A percentile compares a stretch with the other conserved stretches of the same genome.
Evolutionary conservation across 2,888 invertebrate genomes (phyloP).

Genomic region (Opisthograptis luteolata): DNA sequence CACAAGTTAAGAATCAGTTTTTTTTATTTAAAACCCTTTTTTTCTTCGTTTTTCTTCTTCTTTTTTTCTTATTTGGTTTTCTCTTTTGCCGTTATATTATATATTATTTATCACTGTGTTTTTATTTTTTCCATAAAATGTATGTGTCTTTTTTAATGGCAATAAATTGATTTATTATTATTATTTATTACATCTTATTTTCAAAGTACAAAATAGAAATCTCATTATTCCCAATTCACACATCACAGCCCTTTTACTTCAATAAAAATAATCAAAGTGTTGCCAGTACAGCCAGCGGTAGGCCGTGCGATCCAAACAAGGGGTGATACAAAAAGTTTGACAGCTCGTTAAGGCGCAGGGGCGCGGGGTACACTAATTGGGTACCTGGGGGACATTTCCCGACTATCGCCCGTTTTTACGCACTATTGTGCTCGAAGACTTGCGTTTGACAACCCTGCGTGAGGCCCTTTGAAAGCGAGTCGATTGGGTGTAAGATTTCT

Average conservation of each 20-base stretch:
- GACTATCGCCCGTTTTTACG: slow-evolving; percentile 33
- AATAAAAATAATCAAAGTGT: slow-evolving; percentile 30
- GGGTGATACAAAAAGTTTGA: slow-evolving; percentile 71
- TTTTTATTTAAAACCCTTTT: too few relatives aligned
- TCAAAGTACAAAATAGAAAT: neutral
- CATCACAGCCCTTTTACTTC: slow-evolving; percentile 8
- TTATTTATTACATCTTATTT: too few relatives aligned
- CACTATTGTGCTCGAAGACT: slow-evolving; percentile 31
- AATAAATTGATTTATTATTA: too few relatives aligned
- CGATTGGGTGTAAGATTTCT: slow-evolving; percentile 16
- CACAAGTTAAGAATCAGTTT: too few relatives aligned
- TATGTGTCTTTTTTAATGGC: too few relatives aligned
- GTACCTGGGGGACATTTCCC: slow-evolving; percentile 50
- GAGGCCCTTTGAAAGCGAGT: slow-evolving; percentile 17
- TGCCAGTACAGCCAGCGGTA: slow-evolving; percentile 40
- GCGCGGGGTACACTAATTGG: slow-evolving; percentile 63
- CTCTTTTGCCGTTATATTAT: too few relatives aligned
- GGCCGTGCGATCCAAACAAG: slow-evolving; percentile 56
- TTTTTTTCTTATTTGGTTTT: too few relatives aligned
- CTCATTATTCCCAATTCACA: neutral
- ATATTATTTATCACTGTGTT: too few relatives aligned
- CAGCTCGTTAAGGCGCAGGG: slow-evolving; percentile 64
- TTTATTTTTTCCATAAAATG: too few relatives aligned
- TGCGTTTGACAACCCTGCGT: slow-evolving; percentile 35
- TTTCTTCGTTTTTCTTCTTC: too few relatives aligned